A percentile compares a stretch with the other conserved stretches of the same genome.
Evolutionary conservation across 2,888 invertebrate species (phyloP).

Genomic region (Tiliacea aurago): DNA sequence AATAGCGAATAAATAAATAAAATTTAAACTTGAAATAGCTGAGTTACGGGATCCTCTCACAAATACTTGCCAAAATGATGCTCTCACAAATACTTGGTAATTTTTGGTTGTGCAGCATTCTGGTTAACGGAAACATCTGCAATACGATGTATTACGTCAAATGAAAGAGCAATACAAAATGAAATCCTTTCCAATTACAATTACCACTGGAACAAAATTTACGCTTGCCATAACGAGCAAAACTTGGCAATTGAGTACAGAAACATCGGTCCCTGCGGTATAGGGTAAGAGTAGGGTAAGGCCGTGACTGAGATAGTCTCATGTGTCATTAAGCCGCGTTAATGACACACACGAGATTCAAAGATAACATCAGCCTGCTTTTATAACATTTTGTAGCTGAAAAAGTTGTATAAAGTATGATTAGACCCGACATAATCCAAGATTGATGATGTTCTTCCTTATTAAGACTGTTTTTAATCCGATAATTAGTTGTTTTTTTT

Average conservation of each 20-base stretch:
- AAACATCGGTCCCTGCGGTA: conserved; percentile 27
- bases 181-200: neutral
- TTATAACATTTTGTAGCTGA: conserved; percentile 48
- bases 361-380: conserved; percentile 56
- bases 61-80: neutral
- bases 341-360: conserved; percentile 58
- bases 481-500: neutral
- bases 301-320: conserved; percentile 43
- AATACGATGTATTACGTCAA: neutral
- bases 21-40: too few relatives aligned
- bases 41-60: neutral
- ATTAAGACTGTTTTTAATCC: neutral
- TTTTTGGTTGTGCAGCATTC: neutral
- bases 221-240: conserved; percentile 40
- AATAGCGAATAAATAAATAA: too few relatives aligned
- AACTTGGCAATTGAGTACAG: conserved; percentile 44
- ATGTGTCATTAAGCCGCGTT: conserved; percentile 54
- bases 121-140: neutral
- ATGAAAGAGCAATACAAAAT: neutral
- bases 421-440: conserved; percentile 14
- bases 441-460: conserved; percentile 26
- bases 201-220: conserved; percentile 28
- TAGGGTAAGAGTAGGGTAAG: conserved; percentile 8
- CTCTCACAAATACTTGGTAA: neutral
- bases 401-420: conserved; percentile 47